Evolutionary conservation across 2,888 invertebrate genomes (phyloP).

Genomic region (Teleiodes luculella): DNA sequence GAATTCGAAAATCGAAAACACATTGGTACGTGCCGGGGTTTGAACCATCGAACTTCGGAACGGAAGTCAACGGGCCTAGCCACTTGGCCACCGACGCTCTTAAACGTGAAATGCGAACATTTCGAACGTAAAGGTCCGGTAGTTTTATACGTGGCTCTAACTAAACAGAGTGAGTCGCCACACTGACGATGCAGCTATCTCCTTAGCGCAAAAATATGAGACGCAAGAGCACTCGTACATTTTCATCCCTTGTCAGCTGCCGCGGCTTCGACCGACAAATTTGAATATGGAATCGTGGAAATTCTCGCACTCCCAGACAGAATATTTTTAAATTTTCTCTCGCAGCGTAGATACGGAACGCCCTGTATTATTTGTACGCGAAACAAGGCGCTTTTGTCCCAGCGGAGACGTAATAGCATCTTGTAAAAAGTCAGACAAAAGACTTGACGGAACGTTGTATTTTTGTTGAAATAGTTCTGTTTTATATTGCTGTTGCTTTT

Average conservation of each 20-base stretch:
- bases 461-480: conserved; percentile 17
- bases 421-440: conserved; percentile 32
- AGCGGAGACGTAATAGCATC: conserved; percentile 37
- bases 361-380: conserved; percentile 41
- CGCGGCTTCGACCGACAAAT: conserved; percentile 26
- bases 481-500: background rate
- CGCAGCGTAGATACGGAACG: conserved; percentile 20
- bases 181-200: conserved; percentile 7
- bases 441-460: conserved; percentile 22
- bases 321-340: conserved; percentile 17
- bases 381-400: conserved; percentile 36
- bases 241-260: conserved; percentile 29
- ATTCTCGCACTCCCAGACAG: conserved; percentile 1
- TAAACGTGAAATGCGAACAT: too few relatives aligned
- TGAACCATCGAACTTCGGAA: too few relatives aligned
- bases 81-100: too few relatives aligned
- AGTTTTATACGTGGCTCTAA: background rate
- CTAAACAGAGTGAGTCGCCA: background rate
- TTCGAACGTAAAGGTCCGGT: background rate
- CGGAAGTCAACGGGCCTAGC: too few relatives aligned
- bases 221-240: conserved; percentile 29
- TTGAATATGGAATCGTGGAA: conserved; percentile 47
- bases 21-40: too few relatives aligned
- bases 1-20: too few relatives aligned
- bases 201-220: conserved; percentile 18